Evolutionary conservation across 2,888 invertebrate species (phyloP).

Genomic region (Lasioglossum oenotherae): DNA sequence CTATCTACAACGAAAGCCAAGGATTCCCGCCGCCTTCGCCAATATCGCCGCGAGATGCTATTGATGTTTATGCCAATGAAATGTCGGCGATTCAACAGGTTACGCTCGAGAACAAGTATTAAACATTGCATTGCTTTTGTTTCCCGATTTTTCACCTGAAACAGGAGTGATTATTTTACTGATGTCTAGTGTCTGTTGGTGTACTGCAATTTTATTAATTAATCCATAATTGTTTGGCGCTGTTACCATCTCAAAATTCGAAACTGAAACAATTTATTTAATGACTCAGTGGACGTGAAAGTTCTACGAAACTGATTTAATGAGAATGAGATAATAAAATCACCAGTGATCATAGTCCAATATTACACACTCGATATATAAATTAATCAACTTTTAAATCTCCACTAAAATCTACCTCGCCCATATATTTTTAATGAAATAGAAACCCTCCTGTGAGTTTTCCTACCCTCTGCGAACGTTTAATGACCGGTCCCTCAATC

Average conservation of each 20-base stretch:
- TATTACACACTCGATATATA: too few species aligned
- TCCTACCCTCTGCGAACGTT: not conserved
- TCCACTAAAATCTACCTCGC: not conserved
- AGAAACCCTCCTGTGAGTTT: not conserved
- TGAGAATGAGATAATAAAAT: not conserved
- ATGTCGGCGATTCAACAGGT: conserved; percentile 70
- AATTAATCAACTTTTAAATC: not conserved
- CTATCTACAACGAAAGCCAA: not conserved
- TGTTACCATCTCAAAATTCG: not conserved
- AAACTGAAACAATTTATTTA: not conserved
- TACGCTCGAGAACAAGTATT: conserved; percentile 38
- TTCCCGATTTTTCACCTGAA: too few species aligned
- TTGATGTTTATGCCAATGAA: conserved; percentile 38
- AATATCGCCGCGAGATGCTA: conserved; percentile 22
- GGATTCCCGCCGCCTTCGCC: not conserved
- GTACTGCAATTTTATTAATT: too few species aligned
- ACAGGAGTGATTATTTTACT: not conserved
- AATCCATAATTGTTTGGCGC: not conserved
- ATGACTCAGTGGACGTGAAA: not conserved
- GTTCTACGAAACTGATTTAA: not conserved
- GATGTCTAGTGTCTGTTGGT: not conserved
- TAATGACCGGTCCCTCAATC: not conserved
- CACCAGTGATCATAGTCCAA: not conserved
- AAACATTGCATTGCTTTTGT: not conserved
- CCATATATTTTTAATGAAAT: not conserved